Evolutionary conservation across 2,888 invertebrate species (phyloP), one percentile per base, ranked within the genome.

Genomic region (Chrysolina oricalcia): DNA sequence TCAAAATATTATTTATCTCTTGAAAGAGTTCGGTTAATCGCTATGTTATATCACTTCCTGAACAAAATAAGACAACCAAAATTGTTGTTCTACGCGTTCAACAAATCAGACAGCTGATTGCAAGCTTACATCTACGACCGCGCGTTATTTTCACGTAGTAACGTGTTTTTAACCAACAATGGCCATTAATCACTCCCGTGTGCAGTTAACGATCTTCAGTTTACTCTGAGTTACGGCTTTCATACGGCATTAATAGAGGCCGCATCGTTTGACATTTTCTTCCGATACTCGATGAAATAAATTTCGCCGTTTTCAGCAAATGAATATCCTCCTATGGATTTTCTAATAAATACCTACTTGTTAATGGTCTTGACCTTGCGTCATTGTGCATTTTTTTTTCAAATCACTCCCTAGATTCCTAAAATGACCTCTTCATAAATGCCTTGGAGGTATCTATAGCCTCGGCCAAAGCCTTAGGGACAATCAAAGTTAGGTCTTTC

Each of bases 261-360:
- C n/a, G 35, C 59, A 11, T 59, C 59, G 59, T 59, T 59, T 59
- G 59, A 59, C 59, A 27, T 59, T 59, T 59, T 59, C 59, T 59
- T 35, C 59, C 59, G 8, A 59, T 59, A 15, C 35, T n/a, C n/a
- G 59, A 23, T 59, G 59, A 59, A 59, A 59, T 59, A 27, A 27
- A 59, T 59, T 27, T 59, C 11, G 27, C 59, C n/a, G 2, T 59
- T 35, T 59, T 59, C 59, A 9, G 27, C 35, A 9, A 35, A 59
- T 59, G 27, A 27, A 59, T 1, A 17, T n/a, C 27, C n/a, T 35
- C 59, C 23, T 59, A 13, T 23, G 27, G 23, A 9, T 59, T 59
- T 53, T 53, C 21, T 21, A 21, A 21, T 21, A 10, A 48, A 48
- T 10, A n/a, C n/a, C n/a, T 10, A 48, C 17, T 6, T 17, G 48